Conservation (phyloP, 2,797 vertebrate species). For the Neosalanx taihuensis region DNA sequence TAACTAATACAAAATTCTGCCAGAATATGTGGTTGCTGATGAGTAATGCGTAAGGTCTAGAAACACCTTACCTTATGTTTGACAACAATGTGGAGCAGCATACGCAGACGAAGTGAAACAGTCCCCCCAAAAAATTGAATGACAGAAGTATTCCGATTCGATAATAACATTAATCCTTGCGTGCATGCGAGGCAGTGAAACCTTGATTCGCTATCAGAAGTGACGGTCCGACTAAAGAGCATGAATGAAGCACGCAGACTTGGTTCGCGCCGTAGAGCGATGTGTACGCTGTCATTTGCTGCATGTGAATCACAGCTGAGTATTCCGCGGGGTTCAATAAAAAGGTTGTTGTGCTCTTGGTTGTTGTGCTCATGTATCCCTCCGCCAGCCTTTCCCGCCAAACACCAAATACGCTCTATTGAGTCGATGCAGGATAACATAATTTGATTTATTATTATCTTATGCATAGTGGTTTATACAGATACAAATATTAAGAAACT, state of each 20-base stretch:
- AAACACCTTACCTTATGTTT: constrained; percentile 22
- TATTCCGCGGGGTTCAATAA: constrained; percentile 40
- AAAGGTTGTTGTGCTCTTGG: constrained; percentile 36
- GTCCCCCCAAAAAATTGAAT: constrained; percentile 16
- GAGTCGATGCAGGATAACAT: background rate
- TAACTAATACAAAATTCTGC: background rate
- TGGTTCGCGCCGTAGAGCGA: constrained; percentile 29
- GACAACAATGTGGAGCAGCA: constrained; percentile 17
- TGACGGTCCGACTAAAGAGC: constrained; percentile 9
- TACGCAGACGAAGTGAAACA: constrained; percentile 14
- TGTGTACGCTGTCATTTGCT: constrained; percentile 37
- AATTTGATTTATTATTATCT: background rate
- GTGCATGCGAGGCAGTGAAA: constrained; percentile 22
- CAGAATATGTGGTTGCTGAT: background rate
- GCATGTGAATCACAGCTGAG: constrained; percentile 61
- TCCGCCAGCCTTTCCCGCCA: constrained; percentile 62
- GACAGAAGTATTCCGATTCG: constrained; percentile 59
- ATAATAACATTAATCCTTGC: constrained; percentile 61
- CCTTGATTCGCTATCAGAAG: constrained; percentile 20
- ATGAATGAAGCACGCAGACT: constrained; percentile 36
- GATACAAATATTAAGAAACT: too few relatives aligned
- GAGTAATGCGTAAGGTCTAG: constrained; percentile 15
- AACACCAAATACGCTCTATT: constrained; percentile 26
- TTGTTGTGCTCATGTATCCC: constrained; percentile 35
- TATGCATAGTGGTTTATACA: accelerated